Percentiles rank a stretch among this genome's conserved stretches.
phyloP scores from a whole-genome alignment of 1,140 invertebrate species.

The Drusus annulatus region DNA sequence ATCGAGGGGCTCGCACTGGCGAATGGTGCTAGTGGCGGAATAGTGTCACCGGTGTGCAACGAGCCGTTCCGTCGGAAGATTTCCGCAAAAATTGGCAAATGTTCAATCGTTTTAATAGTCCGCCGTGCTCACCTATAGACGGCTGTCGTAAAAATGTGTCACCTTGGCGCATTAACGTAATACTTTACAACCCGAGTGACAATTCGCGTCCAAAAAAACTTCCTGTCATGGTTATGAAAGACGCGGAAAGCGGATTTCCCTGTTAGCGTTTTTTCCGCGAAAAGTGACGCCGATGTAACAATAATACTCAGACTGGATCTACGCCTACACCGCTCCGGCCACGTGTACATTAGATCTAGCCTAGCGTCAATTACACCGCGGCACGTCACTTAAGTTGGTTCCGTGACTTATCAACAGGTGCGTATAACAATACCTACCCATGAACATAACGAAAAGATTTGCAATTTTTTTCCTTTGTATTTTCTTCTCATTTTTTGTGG shows the following conservation, averaged over 20 bases:
- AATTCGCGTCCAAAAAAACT: constrained; percentile 18
- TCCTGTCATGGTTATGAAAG: constrained; percentile 16
- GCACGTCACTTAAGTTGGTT: no score
- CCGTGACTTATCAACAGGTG: no score
- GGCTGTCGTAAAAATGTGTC: constrained; percentile 13
- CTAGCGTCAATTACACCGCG: background rate
- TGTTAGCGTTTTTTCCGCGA: constrained; percentile 13
- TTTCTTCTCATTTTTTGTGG: no score
- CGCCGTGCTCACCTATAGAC: constrained; percentile 23
- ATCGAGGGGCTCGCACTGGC: constrained; percentile 3
- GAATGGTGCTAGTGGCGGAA: background rate
- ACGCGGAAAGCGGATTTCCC: constrained; percentile 24
- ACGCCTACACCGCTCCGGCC: background rate
- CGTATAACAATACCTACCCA: no score
- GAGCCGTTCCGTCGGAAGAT: constrained; percentile 24
- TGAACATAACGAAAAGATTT: no score
- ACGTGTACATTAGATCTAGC: background rate
- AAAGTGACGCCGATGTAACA: background rate
- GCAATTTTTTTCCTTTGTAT: no score
- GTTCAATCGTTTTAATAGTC: constrained; percentile 46
- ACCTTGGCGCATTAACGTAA: constrained; percentile 27
- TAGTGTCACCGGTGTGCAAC: constrained; percentile 39
- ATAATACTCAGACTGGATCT: constrained; percentile 7
- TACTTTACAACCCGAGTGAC: constrained; percentile 23
- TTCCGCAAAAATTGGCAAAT: constrained; percentile 48